These are phyloP conservation scores for Ambastaia sidthimunki DNA, from an alignment of 2,797 vertebrate genomes.

Conservation along the genomic window DNA sequence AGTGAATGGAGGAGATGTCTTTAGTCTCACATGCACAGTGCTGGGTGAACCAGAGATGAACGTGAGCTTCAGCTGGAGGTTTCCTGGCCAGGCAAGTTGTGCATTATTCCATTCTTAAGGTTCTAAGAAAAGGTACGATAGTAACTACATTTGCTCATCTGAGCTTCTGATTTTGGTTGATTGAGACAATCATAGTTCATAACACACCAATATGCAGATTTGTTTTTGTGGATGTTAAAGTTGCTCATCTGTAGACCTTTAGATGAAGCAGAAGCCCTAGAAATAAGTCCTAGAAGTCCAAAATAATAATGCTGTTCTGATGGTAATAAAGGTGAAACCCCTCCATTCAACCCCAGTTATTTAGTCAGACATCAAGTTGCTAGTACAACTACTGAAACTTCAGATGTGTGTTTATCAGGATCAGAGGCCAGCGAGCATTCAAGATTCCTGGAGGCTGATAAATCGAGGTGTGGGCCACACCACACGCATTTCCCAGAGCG, in stretches of 20 bases:
- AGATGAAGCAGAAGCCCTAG: too few relatives aligned
- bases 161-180: not conserved
- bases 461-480: slow-evolving; percentile 86
- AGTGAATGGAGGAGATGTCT: slow-evolving; percentile 74
- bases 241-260: too few relatives aligned
- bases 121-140: not conserved
- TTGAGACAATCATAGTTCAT: not conserved
- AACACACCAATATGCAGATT: not conserved
- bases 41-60: slow-evolving; percentile 90
- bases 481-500: slow-evolving; percentile 86
- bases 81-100: slow-evolving; percentile 84
- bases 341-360: too few relatives aligned
- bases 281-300: too few relatives aligned
- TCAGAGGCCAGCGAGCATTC: slow-evolving; percentile 80
- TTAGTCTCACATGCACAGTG: slow-evolving; percentile 86
- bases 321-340: not conserved
- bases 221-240: too few relatives aligned
- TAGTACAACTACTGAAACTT: too few relatives aligned
- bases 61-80: slow-evolving; percentile 88
- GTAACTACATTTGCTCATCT: not conserved
- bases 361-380: too few relatives aligned
- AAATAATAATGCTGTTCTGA: not conserved
- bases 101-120: not conserved
- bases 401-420: slow-evolving; percentile 71
- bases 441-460: slow-evolving; percentile 86